Conservation (phyloP, 2,113 vertebrate genomes). For the Rafetus swinhoei region DNA sequence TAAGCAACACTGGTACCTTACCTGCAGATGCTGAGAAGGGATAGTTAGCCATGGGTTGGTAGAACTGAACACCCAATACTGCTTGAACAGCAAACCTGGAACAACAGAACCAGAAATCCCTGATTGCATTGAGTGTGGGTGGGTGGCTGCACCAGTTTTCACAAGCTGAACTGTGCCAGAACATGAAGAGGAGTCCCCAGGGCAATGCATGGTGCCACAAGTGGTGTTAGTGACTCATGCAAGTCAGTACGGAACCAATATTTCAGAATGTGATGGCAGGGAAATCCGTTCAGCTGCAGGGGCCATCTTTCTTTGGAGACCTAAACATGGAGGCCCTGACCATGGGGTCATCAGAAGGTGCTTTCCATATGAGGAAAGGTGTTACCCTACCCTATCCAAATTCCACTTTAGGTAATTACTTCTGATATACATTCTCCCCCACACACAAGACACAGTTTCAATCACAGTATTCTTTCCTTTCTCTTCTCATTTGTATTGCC, state of each 20-base stretch:
- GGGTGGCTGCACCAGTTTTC: not conserved
- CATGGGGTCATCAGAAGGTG: not conserved
- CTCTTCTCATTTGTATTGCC: not conserved
- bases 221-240: not conserved
- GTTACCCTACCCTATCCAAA: not conserved
- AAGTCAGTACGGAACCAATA: not conserved
- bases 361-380: not conserved
- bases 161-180: not conserved
- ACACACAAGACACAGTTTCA: not conserved
- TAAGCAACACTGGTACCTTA: not conserved
- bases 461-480: not conserved
- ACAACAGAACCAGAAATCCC: not conserved
- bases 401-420: fast-evolving
- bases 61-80: not conserved
- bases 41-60: constrained; percentile 25
- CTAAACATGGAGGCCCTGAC: not conserved
- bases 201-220: fast-evolving
- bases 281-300: not conserved
- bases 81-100: constrained; percentile 12
- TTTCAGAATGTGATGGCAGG: not conserved
- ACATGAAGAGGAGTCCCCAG: not conserved
- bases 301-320: not conserved
- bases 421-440: not conserved
- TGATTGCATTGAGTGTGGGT: not conserved
- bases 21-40: not conserved